Base-by-base conservation (phyloP, 1,140 invertebrate species). In the Sycobia sp. region DNA sequence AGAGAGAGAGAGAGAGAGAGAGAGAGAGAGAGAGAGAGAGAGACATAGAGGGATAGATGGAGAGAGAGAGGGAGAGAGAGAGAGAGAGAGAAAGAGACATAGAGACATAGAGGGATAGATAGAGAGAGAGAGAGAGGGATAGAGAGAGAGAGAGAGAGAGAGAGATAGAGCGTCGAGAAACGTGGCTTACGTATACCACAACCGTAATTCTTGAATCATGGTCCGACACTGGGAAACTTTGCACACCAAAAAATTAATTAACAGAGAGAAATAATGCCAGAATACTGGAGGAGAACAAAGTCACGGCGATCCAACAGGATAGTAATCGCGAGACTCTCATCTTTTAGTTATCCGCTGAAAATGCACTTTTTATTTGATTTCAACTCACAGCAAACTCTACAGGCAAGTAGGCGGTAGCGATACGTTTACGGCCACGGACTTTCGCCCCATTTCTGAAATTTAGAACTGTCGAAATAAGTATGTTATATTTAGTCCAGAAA, bases 341-440 rank as follows among this genome's bases (percentile, higher is more conserved):
- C 18, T 44, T 34, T 4, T 41, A 22, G 29, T 62, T 27, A 20
- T 18, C 27, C 32, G 18, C 27, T 53, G 29, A 62, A 32, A 54
- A 54, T 38, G 50, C 29, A 62, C 59, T 54, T 62, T 62, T 62
- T 62, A 54, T 62, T 54, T 54, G 50, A 62, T 46, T 62, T 46
- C 11, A n/a, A n/a, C n/a, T n/a, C n/a, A n/a, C n/a, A n/a, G n/a
- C n/a, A n/a, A n/a, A n/a, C n/a, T n/a, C n/a, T n/a, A n/a, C n/a
- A n/a, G n/a, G n/a, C n/a, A n/a, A n/a, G n/a, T n/a, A n/a, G n/a
- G n/a, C n/a, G n/a, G n/a, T n/a, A n/a, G 18, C 38, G 13, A 18
- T 4, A 36, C 18, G 29, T 58, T 58, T 25, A 18, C 18, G 44
- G 39, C 23, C 25, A n/a, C 14, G 0, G 4, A 13, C 22, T 36